Conservation (phyloP, 1,140 invertebrate species). For the Drosophila punjabiensis region DNA sequence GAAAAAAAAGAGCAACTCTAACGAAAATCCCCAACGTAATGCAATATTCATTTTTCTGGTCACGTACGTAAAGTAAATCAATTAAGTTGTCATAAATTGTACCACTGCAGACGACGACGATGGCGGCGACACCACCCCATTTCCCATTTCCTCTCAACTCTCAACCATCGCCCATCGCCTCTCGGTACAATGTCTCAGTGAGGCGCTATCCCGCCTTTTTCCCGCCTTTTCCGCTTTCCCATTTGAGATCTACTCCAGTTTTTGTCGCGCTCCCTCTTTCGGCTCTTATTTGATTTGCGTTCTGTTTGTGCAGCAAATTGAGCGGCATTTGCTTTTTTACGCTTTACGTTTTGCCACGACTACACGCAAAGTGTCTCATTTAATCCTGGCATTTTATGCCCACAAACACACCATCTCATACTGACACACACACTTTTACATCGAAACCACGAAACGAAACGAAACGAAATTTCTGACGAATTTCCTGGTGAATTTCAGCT, state of each 20-base stretch:
- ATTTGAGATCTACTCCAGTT: conserved; percentile 18
- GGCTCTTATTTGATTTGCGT: conserved; percentile 70
- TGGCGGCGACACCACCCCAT: conserved; percentile 4
- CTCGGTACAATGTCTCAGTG: conserved; percentile 12
- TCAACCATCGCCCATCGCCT: too few relatives aligned
- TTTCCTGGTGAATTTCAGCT: too few relatives aligned
- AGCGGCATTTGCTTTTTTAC: conserved; percentile 73
- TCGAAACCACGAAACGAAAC: neutral
- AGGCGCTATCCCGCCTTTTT: conserved; percentile 17
- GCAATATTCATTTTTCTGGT: conserved; percentile 84
- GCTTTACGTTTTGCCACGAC: neutral
- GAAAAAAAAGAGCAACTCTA: conserved; percentile 44
- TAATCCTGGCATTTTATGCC: conserved; percentile 32
- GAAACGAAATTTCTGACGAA: conserved; percentile 16
- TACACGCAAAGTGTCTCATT: conserved; percentile 41
- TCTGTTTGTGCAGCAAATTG: conserved; percentile 77
- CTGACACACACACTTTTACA: conserved; percentile 10
- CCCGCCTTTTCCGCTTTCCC: conserved; percentile 12
- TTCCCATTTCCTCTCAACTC: neutral
- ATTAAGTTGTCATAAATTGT: conserved; percentile 84
- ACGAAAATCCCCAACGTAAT: conserved; percentile 81
- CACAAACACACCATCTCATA: conserved; percentile 1
- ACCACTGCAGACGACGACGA: conserved; percentile 63
- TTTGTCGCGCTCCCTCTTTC: conserved; percentile 32
- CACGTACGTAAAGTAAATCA: conserved; percentile 84